These are phyloP conservation scores for Cyrtorhinus lividipennis DNA, from an alignment of 1,140 invertebrate genomes.

Conservation along the genomic window DNA sequence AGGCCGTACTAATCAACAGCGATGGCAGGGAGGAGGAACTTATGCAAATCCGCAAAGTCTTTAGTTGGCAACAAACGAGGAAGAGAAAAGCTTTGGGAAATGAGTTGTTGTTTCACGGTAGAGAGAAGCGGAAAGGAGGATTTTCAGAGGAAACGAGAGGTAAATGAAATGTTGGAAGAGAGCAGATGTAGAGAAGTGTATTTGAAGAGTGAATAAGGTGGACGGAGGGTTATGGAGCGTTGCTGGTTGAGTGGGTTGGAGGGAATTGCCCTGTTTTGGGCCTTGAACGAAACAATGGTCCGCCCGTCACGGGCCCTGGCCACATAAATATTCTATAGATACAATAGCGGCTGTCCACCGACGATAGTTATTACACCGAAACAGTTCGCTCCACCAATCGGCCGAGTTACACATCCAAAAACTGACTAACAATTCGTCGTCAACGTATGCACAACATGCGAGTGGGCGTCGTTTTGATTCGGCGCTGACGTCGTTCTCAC, in stretches of 20 bases:
- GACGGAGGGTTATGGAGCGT: constrained; percentile 4
- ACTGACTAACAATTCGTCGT: neutral
- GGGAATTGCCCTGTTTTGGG: constrained; percentile 16
- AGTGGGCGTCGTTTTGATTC: too few species aligned
- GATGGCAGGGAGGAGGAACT: too few species aligned
- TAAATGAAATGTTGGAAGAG: too few species aligned
- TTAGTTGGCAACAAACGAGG: too few species aligned
- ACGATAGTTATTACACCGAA: constrained; percentile 14
- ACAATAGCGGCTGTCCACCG: constrained; percentile 15
- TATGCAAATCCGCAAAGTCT: too few species aligned
- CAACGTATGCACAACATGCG: too few species aligned
- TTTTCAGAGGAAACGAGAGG: too few species aligned
- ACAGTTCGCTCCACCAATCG: constrained; percentile 9
- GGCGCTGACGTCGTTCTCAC: too few species aligned
- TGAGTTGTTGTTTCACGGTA: too few species aligned
- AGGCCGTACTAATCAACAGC: too few species aligned
- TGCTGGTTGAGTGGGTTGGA: constrained; percentile 14
- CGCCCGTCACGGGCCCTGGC: constrained; percentile 8
- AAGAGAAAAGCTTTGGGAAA: too few species aligned
- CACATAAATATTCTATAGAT: constrained; percentile 17
- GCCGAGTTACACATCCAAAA: neutral
- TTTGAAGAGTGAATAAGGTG: constrained; percentile 8
- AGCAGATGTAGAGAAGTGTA: constrained; percentile 4
- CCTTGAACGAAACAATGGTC: constrained; percentile 14
- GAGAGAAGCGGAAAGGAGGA: too few species aligned